Evolutionary conservation across 2,888 invertebrate genomes (phyloP).

Genomic region (Chloroclystis v-ata): DNA sequence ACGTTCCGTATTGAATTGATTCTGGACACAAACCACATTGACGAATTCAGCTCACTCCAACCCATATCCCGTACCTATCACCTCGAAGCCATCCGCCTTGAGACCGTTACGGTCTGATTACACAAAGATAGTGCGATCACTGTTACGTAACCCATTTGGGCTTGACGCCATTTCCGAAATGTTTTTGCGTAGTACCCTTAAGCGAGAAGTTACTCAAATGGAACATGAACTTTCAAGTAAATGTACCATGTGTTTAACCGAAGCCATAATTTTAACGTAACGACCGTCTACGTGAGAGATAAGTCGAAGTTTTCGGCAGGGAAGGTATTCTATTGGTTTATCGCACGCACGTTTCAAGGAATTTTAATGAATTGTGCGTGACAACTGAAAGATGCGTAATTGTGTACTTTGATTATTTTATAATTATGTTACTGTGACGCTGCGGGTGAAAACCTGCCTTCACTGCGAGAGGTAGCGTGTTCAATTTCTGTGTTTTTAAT

Average conservation of each 20-base stretch:
- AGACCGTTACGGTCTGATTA: conserved; percentile 35
- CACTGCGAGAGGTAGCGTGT: too few species aligned
- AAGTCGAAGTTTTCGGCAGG: conserved; percentile 71
- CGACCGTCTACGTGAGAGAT: conserved; percentile 75
- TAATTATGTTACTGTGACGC: too few species aligned
- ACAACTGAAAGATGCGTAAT: conserved; percentile 57
- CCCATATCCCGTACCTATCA: conserved; percentile 3
- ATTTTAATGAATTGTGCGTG: conserved; percentile 68
- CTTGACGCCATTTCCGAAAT: conserved; percentile 36
- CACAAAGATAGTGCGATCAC: conserved; percentile 32
- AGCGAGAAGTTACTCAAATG: conserved; percentile 67
- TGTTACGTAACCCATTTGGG: conserved; percentile 33
- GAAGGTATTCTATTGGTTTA: conserved; percentile 60
- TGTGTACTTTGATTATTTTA: conserved; percentile 5
- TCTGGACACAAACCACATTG: conserved; percentile 1
- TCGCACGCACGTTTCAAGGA: conserved; percentile 71
- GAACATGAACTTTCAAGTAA: conserved; percentile 72
- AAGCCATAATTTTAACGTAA: conserved; percentile 70
- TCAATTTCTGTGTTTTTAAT: too few species aligned
- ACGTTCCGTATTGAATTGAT: neutral
- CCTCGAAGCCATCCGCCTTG: neutral
- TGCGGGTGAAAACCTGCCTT: too few species aligned
- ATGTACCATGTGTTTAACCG: conserved; percentile 76
- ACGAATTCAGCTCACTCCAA: conserved; percentile 2
- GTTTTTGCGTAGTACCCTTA: conserved; percentile 53